These are phyloP conservation scores for Antheraea assamensis DNA, from an alignment of 2,888 invertebrate genomes.

Conservation along the genomic window DNA sequence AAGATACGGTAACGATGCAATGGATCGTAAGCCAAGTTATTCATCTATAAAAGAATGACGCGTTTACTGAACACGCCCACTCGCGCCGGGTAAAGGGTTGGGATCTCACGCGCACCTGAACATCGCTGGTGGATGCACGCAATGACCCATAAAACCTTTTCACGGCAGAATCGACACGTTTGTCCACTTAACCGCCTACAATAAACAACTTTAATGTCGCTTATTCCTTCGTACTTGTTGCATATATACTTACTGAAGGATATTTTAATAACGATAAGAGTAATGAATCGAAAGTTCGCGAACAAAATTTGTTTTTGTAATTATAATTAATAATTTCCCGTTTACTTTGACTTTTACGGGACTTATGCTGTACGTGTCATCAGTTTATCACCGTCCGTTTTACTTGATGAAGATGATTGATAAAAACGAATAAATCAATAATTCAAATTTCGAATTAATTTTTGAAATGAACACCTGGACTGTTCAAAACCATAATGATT, in stretches of 20 bases:
- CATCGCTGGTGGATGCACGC: conserved; percentile 41
- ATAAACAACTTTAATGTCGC: not conserved
- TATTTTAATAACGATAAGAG: not conserved
- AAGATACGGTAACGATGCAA: not conserved
- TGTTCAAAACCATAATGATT: too few relatives aligned
- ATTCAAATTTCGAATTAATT: too few relatives aligned
- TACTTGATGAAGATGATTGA: too few relatives aligned
- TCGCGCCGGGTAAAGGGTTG: conserved; percentile 8
- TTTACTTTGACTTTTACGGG: too few relatives aligned
- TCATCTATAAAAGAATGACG: conserved; percentile 9
- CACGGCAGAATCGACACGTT: conserved; percentile 29
- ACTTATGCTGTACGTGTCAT: too few relatives aligned
- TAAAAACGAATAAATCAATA: too few relatives aligned
- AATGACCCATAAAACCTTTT: conserved; percentile 57
- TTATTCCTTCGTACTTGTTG: not conserved
- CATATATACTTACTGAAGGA: not conserved
- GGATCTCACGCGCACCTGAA: conserved; percentile 52
- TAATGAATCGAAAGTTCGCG: not conserved
- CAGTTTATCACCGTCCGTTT: too few relatives aligned
- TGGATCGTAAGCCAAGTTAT: not conserved
- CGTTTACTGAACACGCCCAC: conserved; percentile 12
- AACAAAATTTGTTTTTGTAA: too few relatives aligned
- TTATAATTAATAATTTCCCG: too few relatives aligned
- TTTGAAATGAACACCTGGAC: too few relatives aligned
- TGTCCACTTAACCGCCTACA: conserved; percentile 13